Conservation (phyloP, 2,888 invertebrate species). For the Gymnocheta viridis region DNA sequence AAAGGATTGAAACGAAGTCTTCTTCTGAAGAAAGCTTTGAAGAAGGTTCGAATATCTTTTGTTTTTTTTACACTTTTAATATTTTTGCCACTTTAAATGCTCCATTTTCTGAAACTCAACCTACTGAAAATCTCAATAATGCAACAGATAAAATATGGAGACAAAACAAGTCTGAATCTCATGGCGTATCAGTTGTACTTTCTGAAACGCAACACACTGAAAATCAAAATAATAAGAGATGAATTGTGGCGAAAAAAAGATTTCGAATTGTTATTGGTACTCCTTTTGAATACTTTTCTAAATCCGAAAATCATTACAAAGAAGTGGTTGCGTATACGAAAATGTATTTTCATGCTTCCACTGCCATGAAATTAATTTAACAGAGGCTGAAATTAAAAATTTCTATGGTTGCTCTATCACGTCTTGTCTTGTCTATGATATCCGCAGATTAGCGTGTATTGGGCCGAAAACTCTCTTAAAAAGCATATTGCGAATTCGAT, state of each 20-base stretch:
- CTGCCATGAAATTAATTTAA: background rate
- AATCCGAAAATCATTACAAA: background rate
- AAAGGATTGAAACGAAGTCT: too few relatives aligned
- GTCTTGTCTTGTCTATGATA: too few relatives aligned
- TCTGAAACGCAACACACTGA: background rate
- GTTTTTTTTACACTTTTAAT: background rate
- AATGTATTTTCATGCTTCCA: background rate
- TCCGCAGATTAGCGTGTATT: too few relatives aligned
- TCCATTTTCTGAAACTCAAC: too few relatives aligned
- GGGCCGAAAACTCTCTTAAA: background rate
- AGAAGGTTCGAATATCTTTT: background rate
- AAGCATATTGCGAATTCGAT: background rate
- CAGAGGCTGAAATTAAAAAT: too few relatives aligned
- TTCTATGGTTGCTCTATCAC: too few relatives aligned
- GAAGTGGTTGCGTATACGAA: slow-evolving; percentile 4
- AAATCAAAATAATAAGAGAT: too few relatives aligned
- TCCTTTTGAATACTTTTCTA: slow-evolving; percentile 1
- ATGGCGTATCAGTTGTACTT: background rate
- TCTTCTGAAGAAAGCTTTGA: too few relatives aligned
- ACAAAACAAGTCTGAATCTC: background rate
- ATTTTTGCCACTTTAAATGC: too few relatives aligned
- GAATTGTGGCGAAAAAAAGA: background rate
- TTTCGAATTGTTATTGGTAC: background rate
- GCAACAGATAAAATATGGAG: background rate
- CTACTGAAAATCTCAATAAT: too few relatives aligned